Evolutionary conservation across 2,797 vertebrate genomes (phyloP).

Genomic region (Lycodopsis pacificus): DNA sequence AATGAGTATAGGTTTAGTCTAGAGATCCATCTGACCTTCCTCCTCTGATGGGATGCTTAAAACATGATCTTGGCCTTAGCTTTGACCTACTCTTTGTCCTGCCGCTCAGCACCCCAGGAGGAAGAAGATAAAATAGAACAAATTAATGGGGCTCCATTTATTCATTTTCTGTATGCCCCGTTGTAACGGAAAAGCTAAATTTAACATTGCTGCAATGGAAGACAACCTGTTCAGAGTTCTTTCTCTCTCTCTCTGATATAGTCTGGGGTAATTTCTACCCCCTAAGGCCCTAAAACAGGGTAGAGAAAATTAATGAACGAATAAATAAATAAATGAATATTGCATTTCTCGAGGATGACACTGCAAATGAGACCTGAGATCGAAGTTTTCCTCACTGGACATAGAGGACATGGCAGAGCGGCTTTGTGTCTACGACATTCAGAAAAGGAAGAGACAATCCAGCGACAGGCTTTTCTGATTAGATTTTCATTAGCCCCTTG

Average conservation of each 20-base stretch:
- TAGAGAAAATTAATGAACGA: slow-evolving; percentile 25
- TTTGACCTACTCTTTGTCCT: slow-evolving; percentile 65
- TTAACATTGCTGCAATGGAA: slow-evolving; percentile 42
- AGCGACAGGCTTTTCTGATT: slow-evolving; percentile 69
- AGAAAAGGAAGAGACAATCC: slow-evolving; percentile 49
- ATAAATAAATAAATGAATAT: slow-evolving; percentile 47
- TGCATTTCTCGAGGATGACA: slow-evolving; percentile 27
- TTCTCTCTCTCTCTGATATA: slow-evolving; percentile 15
- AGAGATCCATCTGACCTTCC: slow-evolving; percentile 41
- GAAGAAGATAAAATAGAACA: slow-evolving; percentile 58
- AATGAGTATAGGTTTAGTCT: slow-evolving; percentile 29
- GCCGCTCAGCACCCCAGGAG: slow-evolving; percentile 48
- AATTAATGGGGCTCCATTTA: slow-evolving; percentile 62
- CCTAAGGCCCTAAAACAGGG: slow-evolving; percentile 13
- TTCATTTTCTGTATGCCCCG: slow-evolving; percentile 46
- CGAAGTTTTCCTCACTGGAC: slow-evolving; percentile 27
- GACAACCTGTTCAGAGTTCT: slow-evolving; percentile 28
- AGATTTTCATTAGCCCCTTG: slow-evolving; percentile 80
- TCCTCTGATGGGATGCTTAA: slow-evolving; percentile 53
- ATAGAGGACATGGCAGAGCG: slow-evolving; percentile 21
- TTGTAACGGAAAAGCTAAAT: slow-evolving; percentile 51
- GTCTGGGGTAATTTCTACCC: slow-evolving; percentile 7
- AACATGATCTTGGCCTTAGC: slow-evolving; percentile 54
- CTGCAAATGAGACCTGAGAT: slow-evolving; percentile 49
- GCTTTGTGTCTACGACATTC: slow-evolving; percentile 32